These are phyloP conservation scores for Apogon talboti DNA, from an alignment of 2,797 vertebrate species.

Conservation along the genomic window DNA sequence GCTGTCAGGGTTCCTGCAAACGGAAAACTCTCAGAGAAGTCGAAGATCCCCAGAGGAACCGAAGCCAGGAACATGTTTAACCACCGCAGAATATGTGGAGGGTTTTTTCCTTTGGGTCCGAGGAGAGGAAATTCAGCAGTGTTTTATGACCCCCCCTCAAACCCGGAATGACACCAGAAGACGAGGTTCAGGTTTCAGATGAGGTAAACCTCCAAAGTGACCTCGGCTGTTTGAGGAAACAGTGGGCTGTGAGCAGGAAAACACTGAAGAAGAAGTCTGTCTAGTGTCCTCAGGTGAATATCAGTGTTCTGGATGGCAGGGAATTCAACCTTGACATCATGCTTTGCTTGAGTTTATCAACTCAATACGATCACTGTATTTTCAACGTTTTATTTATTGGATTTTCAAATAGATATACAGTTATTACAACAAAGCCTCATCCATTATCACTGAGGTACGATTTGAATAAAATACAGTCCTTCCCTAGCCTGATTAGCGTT, in stretches of 20 bases:
- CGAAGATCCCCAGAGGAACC: slow-evolving; percentile 43
- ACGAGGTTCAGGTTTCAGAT: slow-evolving; percentile 13
- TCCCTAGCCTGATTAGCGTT: too few species aligned
- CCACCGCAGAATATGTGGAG: slow-evolving; percentile 35
- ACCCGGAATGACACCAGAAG: slow-evolving; percentile 5
- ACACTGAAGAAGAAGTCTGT: neutral
- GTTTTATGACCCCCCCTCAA: slow-evolving; percentile 10
- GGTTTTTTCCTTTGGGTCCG: neutral
- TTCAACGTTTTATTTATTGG: too few species aligned
- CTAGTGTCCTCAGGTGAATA: too few species aligned
- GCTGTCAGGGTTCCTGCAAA: slow-evolving; percentile 52
- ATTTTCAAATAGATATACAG: too few species aligned
- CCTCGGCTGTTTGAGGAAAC: slow-evolving; percentile 14
- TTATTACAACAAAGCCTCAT: too few species aligned
- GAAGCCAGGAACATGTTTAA: slow-evolving; percentile 32
- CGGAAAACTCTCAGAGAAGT: slow-evolving; percentile 57
- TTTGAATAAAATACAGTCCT: too few species aligned
- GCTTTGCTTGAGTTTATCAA: too few species aligned
- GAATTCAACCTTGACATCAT: neutral
- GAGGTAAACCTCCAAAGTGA: slow-evolving; percentile 8
- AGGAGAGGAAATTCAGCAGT: slow-evolving; percentile 37
- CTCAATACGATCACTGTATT: too few species aligned
- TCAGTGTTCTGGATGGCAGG: neutral
- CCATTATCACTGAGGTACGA: too few species aligned
- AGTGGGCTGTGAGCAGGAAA: neutral